Base-by-base conservation (phyloP, 1,140 invertebrate species). In the Pectinophora gossypiella region DNA sequence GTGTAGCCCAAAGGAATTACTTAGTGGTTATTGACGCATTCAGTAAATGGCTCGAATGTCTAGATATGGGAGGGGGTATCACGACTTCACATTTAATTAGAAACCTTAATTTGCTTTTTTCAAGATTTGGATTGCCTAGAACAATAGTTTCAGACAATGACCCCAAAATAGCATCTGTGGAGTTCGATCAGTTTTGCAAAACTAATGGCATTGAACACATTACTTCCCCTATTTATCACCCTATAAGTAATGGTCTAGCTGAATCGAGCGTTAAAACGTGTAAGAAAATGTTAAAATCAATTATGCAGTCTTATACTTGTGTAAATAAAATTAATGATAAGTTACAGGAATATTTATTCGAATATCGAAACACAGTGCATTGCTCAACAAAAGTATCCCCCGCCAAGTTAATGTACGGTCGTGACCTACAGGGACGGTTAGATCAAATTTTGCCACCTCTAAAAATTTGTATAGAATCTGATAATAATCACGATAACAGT, bases 311-410 rank as follows among this genome's bases (percentile, higher is more conserved):
- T 16, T 27, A 16, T 10, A 9, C 36, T 27, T 23, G 5, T 2
- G 6, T 10, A 23, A 16, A 44, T 19, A 10, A 5, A 23, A 51
- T 45, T 16, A 16, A 19, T 2, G 40, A 51, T 27, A 51, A 51
- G 13, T 44, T 51, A 19, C 20, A 12, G 21, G 20, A 40, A 19
- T 63, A 54, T 60, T 47, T 64, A 19, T 51, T 64, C 9, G 36
- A 52, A 19, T 60, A 60, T 42, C 49, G 61, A 36, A 63, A 63
- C 38, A 54, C 60, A 3, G 35, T 15, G 7, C 57, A 56, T 16
- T 36, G 43, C 27, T 45, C 43, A 22, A 60, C 57, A 18, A 57
- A 57, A 4, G 48, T 44, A 48, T 19, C 48, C 19, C 57, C 60
- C 3, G 51, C 57, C n/a, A 56, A 40, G 16, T 23, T 60, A 13